Percentiles rank a stretch among this genome's conserved stretches.
phyloP scores from a whole-genome alignment of 2,113 vertebrate genomes.

The Pseudorasbora parva region DNA sequence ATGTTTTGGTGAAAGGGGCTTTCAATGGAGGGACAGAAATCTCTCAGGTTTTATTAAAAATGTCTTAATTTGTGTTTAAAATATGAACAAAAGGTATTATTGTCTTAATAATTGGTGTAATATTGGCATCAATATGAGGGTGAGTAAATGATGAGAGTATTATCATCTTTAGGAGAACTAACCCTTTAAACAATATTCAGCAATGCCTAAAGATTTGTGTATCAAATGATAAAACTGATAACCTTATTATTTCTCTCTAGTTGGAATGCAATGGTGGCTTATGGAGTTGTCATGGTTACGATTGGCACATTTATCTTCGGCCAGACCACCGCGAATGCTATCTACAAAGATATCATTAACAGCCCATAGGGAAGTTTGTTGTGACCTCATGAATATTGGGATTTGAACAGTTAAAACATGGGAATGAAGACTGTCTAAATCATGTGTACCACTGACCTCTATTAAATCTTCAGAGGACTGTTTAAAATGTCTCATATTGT shows the following conservation, averaged over 20 bases:
- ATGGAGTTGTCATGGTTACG: constrained; percentile 83
- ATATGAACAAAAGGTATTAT: background rate
- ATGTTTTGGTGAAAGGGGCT: background rate
- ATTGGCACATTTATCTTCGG: constrained; percentile 87
- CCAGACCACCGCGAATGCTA: constrained; percentile 84
- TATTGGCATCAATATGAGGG: background rate
- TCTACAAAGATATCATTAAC: constrained; percentile 68
- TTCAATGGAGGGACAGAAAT: background rate
- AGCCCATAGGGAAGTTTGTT: background rate
- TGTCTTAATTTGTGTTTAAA: background rate
- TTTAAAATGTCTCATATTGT: background rate
- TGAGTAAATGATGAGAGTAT: background rate
- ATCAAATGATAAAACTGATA: background rate
- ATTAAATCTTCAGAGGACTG: background rate
- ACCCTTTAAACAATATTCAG: background rate
- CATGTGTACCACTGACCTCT: constrained; percentile 13
- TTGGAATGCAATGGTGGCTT: constrained; percentile 87
- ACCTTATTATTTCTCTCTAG: constrained; percentile 71
- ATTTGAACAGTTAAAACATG: background rate
- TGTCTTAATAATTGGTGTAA: too few relatives aligned
- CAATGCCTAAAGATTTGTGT: background rate
- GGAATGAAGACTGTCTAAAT: background rate
- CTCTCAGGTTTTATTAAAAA: background rate
- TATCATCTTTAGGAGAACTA: background rate
- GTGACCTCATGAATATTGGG: background rate